A percentile compares a stretch with the other conserved stretches of the same genome.
Conservation (phyloP, 2,888 invertebrate genomes). For the Caenorhabditis sp. region DNA sequence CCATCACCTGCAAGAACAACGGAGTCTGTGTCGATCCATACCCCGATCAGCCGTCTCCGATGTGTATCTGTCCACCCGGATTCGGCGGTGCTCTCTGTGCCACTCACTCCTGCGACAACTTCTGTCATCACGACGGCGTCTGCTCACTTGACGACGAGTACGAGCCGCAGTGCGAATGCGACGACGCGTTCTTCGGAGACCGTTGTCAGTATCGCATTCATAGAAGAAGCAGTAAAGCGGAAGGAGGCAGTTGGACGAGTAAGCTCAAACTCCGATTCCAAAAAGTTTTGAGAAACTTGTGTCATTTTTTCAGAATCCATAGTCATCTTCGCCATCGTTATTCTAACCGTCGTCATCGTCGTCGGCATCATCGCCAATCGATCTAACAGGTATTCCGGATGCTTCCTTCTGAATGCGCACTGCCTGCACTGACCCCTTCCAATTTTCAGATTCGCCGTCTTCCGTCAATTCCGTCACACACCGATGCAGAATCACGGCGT, state of each 20-base stretch:
- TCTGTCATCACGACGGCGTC: constrained; percentile 48
- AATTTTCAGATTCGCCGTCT: constrained; percentile 42
- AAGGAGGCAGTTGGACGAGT: constrained; percentile 17
- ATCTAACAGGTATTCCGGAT: constrained; percentile 40
- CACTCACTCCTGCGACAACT: constrained; percentile 38
- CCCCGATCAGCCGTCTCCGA: constrained; percentile 77
- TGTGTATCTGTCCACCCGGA: constrained; percentile 85
- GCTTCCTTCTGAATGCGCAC: not conserved
- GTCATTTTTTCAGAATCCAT: constrained; percentile 17
- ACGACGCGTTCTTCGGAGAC: constrained; percentile 41
- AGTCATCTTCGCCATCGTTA: constrained; percentile 14
- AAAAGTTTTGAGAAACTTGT: not conserved
- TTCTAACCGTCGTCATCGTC: constrained; percentile 27
- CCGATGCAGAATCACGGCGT: constrained; percentile 62
- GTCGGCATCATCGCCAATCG: constrained; percentile 27
- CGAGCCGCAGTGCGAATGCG: constrained; percentile 50
- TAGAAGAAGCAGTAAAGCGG: not conserved
- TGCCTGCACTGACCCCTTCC: not conserved
- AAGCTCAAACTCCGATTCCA: too few relatives aligned
- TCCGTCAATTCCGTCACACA: constrained; percentile 66
- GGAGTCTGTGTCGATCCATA: constrained; percentile 83
- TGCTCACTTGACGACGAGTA: constrained; percentile 25
- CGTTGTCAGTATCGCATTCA: constrained; percentile 52
- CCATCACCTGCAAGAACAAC: constrained; percentile 83
- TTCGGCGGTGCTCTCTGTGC: constrained; percentile 86